phyloP scores from a whole-genome alignment of 1,140 invertebrate genomes.

The Saccostrea cuccullata region DNA sequence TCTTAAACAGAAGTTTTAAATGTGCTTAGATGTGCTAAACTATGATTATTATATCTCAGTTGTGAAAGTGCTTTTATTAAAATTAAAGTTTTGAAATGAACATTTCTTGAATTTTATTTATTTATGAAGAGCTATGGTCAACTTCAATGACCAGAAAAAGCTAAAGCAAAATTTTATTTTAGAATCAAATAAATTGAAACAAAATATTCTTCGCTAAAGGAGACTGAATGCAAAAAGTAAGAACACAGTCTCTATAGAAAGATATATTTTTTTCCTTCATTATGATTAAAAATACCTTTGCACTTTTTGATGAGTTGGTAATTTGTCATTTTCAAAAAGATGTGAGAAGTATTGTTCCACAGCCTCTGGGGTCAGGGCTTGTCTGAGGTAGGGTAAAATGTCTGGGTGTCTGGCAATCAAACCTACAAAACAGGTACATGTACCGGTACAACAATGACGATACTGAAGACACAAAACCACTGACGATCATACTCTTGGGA shows the following conservation, averaged over 20 bases:
- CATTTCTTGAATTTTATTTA: too few relatives aligned
- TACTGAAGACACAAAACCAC: too few relatives aligned
- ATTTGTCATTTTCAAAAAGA: conserved; percentile 74
- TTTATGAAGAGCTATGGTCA: too few relatives aligned
- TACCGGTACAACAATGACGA: neutral
- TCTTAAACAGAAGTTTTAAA: too few relatives aligned
- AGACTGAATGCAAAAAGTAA: too few relatives aligned
- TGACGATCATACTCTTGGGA: too few relatives aligned
- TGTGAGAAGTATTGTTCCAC: conserved; percentile 79
- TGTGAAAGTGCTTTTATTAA: conserved; percentile 7
- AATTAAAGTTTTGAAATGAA: neutral
- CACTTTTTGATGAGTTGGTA: conserved; percentile 43
- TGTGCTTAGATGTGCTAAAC: neutral
- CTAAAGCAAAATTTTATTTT: too few relatives aligned
- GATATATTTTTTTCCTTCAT: too few relatives aligned
- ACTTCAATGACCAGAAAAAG: too few relatives aligned
- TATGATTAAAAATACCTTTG: conserved; percentile 49
- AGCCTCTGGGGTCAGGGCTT: conserved; percentile 76
- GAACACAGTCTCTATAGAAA: too few relatives aligned
- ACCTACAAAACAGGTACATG: conserved; percentile 70
- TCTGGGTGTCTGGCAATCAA: conserved; percentile 79
- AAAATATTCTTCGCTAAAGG: too few relatives aligned
- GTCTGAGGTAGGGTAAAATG: conserved; percentile 77
- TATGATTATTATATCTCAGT: neutral
- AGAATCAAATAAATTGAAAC: too few relatives aligned